Base-by-base conservation (phyloP, 1,140 invertebrate species). In the Plutomurus gul region DNA sequence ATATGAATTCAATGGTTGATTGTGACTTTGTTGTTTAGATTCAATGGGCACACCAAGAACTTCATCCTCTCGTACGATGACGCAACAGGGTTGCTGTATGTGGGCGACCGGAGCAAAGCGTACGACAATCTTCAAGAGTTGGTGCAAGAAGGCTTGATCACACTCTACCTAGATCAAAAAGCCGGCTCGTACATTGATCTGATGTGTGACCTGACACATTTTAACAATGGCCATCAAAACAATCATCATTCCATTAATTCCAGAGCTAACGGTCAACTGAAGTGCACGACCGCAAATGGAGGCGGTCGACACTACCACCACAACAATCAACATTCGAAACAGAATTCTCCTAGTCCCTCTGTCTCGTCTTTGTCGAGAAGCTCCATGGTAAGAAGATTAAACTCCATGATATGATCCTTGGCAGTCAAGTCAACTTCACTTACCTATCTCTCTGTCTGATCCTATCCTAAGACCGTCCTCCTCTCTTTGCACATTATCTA, bases 71-170 rank as follows among this genome's bases (percentile, higher is more conserved):
- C 79, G 6, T 82, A 39, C 74, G 83, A 84, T 60, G 83, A 84
- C 46, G 56, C 76, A n/a, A 81, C 78, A n/a, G 81, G 81, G 16
- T 77, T 77, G 30, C 43, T 84, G 11, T 84, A 82, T 39, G 49
- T 90, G 84, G 96, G 90, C 85, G 91, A 95, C 46, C 89, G 93
- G 88, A 90, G 91, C 80, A 96, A 96, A 85, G 88, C 92, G 70
- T 97, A 93, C 86, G 90, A 93, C 71, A 91, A 89, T 25, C 89
- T 94, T 25, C 88, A 92, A 84, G 93, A 95, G 82, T 86, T 97
- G 79, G 94, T 96, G 1, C 93, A 93, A n/a, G 95, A 97, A 87
- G 96, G 96, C 1, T 88, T 97, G 0, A 93, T 97, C 51, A 93
- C 92, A n/a, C 27, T 84, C 60, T 83, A 83, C 40, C 73, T 93